phyloP scores from a whole-genome alignment of 2,797 vertebrate genomes.

The Rhyacichthys aspro region DNA sequence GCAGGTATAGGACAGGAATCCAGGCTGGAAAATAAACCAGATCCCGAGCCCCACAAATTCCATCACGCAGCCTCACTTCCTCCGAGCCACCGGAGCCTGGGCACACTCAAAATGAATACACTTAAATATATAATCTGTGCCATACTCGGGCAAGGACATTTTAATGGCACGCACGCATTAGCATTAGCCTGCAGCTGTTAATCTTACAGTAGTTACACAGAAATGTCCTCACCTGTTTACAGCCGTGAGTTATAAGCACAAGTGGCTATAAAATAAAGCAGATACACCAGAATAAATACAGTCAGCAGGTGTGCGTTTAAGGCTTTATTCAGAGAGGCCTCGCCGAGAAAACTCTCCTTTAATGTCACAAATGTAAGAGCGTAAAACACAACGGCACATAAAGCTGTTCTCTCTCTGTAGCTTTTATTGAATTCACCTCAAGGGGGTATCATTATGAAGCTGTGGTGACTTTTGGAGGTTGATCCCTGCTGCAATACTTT shows the following conservation, averaged over 20 bases:
- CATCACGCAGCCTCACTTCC: slow-evolving; percentile 77
- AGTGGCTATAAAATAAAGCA: slow-evolving; percentile 13
- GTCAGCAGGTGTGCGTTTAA: slow-evolving; percentile 8
- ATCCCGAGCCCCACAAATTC: slow-evolving; percentile 76
- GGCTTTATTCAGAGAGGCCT: not conserved
- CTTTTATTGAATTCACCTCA: too few relatives aligned
- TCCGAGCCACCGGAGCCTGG: slow-evolving; percentile 61
- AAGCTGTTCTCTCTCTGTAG: not conserved
- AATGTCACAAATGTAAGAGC: not conserved
- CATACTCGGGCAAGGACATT: slow-evolving; percentile 27
- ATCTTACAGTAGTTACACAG: slow-evolving; percentile 28
- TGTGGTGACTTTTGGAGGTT: not conserved
- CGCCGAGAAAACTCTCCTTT: not conserved
- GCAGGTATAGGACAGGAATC: slow-evolving; percentile 80
- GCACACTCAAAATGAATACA: slow-evolving; percentile 18
- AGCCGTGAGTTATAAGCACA: slow-evolving; percentile 13
- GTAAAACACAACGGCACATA: not conserved
- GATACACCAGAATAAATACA: not conserved
- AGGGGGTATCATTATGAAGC: too few relatives aligned
- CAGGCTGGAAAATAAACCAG: slow-evolving; percentile 80
- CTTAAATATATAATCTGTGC: slow-evolving; percentile 43
- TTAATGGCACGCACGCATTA: slow-evolving; percentile 25
- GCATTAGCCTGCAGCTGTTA: slow-evolving; percentile 24
- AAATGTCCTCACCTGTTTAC: slow-evolving; percentile 25
- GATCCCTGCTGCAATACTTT: too few relatives aligned